Percentiles rank a stretch among this genome's conserved stretches.
These are phyloP conservation scores for Merodon equestris DNA, from an alignment of 2,888 invertebrate species.

Conservation along the genomic window DNA sequence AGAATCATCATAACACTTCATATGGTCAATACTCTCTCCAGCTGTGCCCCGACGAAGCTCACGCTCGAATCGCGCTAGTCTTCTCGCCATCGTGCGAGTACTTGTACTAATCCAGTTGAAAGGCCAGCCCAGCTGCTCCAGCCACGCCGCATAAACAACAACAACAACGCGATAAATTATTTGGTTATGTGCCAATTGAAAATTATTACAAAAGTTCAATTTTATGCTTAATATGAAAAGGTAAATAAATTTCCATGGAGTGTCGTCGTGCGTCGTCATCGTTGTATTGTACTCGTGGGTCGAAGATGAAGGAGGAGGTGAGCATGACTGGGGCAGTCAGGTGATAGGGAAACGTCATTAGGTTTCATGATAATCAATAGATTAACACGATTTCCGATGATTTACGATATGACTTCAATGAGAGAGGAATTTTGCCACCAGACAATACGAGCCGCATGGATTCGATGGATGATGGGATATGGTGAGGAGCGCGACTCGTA, in stretches of 20 bases:
- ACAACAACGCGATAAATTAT: conserved; percentile 22
- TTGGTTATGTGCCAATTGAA: conserved; percentile 43
- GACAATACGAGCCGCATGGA: conserved; percentile 3
- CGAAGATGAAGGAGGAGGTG: neutral
- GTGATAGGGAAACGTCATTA: conserved; percentile 63
- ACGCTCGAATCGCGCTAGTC: neutral
- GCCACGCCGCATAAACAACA: neutral
- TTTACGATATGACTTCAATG: conserved; percentile 68
- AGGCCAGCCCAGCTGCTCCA: neutral
- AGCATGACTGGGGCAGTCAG: conserved; percentile 10
- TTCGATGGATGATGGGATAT: too few relatives aligned
- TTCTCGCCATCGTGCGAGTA: neutral
- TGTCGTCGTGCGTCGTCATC: conserved; percentile 13
- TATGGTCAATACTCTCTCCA: neutral
- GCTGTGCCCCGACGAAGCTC: neutral
- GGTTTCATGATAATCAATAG: conserved; percentile 66
- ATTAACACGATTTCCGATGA: conserved; percentile 67
- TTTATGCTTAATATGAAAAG: conserved; percentile 56
- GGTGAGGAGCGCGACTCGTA: conserved; percentile 19
- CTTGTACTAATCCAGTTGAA: conserved; percentile 47
- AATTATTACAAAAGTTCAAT: conserved; percentile 53
- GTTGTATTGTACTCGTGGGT: too few relatives aligned
- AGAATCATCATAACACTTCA: conserved; percentile 32
- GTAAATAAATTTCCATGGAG: conserved; percentile 55
- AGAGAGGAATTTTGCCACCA: conserved; percentile 47